A percentile compares a stretch with the other conserved stretches of the same genome.
These are phyloP conservation scores for Mercenaria mercenaria DNA, from an alignment of 1,140 invertebrate species.

Conservation along the genomic window DNA sequence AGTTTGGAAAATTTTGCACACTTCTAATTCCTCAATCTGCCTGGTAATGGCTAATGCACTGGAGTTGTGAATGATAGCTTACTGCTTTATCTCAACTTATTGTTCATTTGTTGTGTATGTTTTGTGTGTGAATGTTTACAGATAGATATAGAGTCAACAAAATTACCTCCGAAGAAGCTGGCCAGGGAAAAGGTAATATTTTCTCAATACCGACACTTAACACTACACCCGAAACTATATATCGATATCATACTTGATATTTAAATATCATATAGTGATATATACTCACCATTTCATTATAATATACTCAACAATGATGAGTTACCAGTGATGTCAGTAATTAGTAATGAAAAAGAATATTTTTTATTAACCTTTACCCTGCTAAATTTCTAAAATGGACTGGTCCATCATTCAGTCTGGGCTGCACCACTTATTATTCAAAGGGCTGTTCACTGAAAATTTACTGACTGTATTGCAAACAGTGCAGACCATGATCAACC, in stretches of 20 bases:
- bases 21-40: no score
- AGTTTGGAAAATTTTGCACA: no score
- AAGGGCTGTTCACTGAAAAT: no score
- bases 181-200: conserved; percentile 52
- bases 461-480: no score
- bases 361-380: no score
- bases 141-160: conserved; percentile 64
- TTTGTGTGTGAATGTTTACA: conserved; percentile 56
- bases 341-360: no score
- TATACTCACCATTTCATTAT: background rate
- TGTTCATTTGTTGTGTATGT: background rate
- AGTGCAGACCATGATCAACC: no score
- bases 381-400: no score
- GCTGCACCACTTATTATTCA: no score
- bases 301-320: no score
- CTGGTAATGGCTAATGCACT: background rate
- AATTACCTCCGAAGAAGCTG: conserved; percentile 62
- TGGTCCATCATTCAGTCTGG: no score
- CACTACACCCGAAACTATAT: background rate
- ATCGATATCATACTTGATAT: background rate
- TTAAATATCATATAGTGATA: background rate
- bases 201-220: background rate
- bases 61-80: background rate
- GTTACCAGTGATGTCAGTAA: no score
- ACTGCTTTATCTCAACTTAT: background rate